Evolutionary conservation across 2,113 vertebrate species (phyloP), one percentile per base, ranked within the genome.

Genomic region (Zingel zingel): DNA sequence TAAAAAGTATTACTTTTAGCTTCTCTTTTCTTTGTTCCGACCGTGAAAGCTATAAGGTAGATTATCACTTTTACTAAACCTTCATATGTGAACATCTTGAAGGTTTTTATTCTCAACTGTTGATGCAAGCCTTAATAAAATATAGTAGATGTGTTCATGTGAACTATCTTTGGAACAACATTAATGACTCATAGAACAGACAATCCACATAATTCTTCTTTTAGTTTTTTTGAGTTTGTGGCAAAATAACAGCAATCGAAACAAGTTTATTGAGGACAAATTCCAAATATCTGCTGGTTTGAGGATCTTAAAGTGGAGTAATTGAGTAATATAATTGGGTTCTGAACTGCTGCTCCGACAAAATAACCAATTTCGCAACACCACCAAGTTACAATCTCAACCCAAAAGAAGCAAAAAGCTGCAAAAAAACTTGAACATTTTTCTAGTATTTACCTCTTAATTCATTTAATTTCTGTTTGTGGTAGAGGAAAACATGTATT

Each of bases 1-100:
- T n/a, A 18, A 16, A 66, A 76, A 71, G 5, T 61, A 6, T 69
- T 57, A 61, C 43, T 77, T 72, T 61, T 15, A 71, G 30, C 23
- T 59, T 71, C n/a, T 65, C 10, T 59, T 61, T 45, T 51, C 58
- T 61, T 36, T 45, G 4, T 27, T 63, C 3, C 6, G 15, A 21
- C 25, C 2, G 13, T 51, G 50, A 76, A 33, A 25, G 21, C 45
- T 53, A 5, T 1, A 8, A 73, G 21, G 33, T 30, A 27, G 3
- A 39, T 72, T 61, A 71, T n/a, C 27, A 64, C 50, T 25, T 21
- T 65, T 10, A 21, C 14, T 2, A 21, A 21, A 33, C 27, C 16
- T 27, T 30, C 6, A 62, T 47, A 65, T 56, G 21, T 48, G 30
- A 53, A 8, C 56, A 53, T 1, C 16, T n/a, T n/a, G n/a, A n/a